Evolutionary conservation across 2,888 invertebrate species (phyloP).

Genomic region (Arrhopalites spinosus): DNA sequence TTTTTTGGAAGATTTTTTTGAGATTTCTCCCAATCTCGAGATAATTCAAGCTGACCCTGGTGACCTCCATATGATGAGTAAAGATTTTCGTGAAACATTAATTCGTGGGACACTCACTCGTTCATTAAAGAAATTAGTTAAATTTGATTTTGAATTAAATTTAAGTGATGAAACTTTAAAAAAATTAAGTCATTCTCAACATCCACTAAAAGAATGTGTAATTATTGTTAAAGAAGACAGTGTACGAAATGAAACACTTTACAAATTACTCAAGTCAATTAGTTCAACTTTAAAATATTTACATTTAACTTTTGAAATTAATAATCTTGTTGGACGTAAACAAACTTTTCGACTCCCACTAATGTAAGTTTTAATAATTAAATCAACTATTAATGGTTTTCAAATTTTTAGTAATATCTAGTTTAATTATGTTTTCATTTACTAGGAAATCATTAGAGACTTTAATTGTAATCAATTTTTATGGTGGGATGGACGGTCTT

Average conservation of each 20-base stretch:
- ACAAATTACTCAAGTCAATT: conserved; percentile 6
- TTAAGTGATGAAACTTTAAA: conserved; percentile 5
- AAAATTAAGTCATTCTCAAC: background rate
- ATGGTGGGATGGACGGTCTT: conserved; percentile 6
- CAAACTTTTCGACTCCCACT: conserved; percentile 20
- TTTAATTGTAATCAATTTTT: conserved; percentile 7
- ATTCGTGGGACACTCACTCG: background rate
- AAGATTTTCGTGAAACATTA: conserved; percentile 23
- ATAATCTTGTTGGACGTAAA: background rate
- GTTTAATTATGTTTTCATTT: no score
- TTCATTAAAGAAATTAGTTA: background rate
- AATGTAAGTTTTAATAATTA: no score
- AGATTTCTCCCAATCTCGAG: conserved; percentile 1
- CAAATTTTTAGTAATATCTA: no score
- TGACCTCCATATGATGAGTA: background rate
- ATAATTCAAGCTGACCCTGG: conserved; percentile 18
- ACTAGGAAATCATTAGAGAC: background rate
- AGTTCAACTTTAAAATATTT: background rate
- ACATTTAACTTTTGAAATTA: conserved; percentile 12
- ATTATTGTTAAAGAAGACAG: background rate
- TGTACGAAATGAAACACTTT: background rate
- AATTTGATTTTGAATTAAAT: conserved; percentile 18
- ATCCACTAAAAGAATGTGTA: background rate
- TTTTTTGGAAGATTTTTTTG: conserved; percentile 10
- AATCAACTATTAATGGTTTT: no score